These are phyloP conservation scores for Mellilla xanthometata DNA, from an alignment of 2,888 invertebrate genomes.

Conservation along the genomic window DNA sequence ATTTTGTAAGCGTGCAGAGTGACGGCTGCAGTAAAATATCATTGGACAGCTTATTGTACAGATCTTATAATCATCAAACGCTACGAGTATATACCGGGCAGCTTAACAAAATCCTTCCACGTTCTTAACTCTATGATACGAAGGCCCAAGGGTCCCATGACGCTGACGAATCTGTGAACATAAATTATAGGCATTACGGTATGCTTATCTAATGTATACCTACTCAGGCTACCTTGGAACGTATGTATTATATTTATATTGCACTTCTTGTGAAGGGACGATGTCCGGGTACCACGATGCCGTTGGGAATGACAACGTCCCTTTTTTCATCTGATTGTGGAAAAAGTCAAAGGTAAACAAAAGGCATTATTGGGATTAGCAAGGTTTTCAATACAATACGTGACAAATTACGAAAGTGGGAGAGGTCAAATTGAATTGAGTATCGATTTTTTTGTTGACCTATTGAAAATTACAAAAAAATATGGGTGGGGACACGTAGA, in stretches of 20 bases:
- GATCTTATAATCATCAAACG: no score
- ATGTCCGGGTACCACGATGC: neutral
- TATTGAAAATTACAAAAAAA: no score
- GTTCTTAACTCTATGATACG: neutral
- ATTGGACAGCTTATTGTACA: no score
- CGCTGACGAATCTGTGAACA: slow-evolving; percentile 15
- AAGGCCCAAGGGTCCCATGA: slow-evolving; percentile 11
- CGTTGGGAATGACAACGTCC: slow-evolving; percentile 1
- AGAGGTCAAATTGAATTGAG: neutral
- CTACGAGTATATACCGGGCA: no score
- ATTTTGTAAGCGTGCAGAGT: no score
- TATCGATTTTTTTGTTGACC: no score
- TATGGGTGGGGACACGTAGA: no score
- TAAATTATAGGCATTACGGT: slow-evolving; percentile 11
- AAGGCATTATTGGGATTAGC: neutral
- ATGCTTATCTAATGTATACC: slow-evolving; percentile 5
- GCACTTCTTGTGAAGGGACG: slow-evolving; percentile 1
- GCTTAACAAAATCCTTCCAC: no score
- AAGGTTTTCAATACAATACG: neutral
- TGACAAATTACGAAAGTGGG: neutral
- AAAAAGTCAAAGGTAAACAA: neutral
- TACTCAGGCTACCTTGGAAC: slow-evolving; percentile 4
- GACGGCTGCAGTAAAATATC: no score
- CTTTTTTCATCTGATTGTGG: neutral
- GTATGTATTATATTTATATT: slow-evolving; percentile 2